Percentiles rank a stretch among this genome's conserved stretches.
Evolutionary conservation across 2,888 invertebrate genomes (phyloP).

Genomic region (Agonopterix arenella): DNA sequence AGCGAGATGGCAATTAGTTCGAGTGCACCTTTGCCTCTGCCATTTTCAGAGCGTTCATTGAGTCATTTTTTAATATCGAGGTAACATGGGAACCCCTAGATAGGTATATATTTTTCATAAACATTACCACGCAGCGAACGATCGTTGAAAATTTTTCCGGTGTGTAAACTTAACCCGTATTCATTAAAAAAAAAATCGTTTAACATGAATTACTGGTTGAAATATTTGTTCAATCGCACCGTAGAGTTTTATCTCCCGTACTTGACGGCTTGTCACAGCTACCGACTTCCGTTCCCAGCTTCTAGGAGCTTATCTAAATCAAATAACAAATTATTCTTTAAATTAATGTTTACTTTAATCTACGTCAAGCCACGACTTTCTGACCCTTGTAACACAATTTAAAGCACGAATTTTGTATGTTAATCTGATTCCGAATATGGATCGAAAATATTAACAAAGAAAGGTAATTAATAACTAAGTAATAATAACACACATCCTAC

Average conservation of each 20-base stretch:
- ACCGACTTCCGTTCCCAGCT: constrained; percentile 65
- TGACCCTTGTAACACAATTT: background rate
- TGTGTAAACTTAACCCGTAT: too few relatives aligned
- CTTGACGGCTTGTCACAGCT: constrained; percentile 45
- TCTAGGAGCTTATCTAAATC: constrained; percentile 48
- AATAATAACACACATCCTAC: constrained; percentile 2
- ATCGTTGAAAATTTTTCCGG: too few relatives aligned
- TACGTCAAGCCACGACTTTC: background rate
- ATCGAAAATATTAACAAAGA: constrained; percentile 3
- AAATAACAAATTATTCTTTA: constrained; percentile 60
- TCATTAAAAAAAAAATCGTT: too few relatives aligned
- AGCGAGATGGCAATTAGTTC: too few relatives aligned
- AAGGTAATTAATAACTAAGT: constrained; percentile 12
- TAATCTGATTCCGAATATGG: too few relatives aligned
- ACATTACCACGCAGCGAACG: too few relatives aligned
- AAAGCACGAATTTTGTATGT: too few relatives aligned
- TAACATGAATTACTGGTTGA: background rate
- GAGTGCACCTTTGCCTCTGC: too few relatives aligned
- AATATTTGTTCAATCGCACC: constrained; percentile 10
- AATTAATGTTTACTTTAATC: constrained; percentile 27
- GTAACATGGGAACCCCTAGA: too few relatives aligned
- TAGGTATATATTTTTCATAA: too few relatives aligned
- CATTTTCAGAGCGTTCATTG: too few relatives aligned
- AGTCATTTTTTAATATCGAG: too few relatives aligned
- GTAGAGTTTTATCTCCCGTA: constrained; percentile 33